phyloP scores from a whole-genome alignment of 2,888 invertebrate genomes.

The Autographa pulchrina region DNA sequence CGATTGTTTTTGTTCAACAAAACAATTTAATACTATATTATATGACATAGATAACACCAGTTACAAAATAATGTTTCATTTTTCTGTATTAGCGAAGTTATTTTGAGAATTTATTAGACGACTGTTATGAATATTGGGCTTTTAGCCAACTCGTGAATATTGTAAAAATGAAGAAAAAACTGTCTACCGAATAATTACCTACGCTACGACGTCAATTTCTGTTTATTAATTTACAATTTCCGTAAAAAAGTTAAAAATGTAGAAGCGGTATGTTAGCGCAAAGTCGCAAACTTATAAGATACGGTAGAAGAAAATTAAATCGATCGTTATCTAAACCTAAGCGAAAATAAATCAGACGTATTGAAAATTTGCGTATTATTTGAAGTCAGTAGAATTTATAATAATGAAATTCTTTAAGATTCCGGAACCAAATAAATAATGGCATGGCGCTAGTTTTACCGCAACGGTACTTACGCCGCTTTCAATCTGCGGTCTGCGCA shows the following conservation, averaged over 20 bases:
- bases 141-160: neutral
- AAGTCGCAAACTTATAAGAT: no score
- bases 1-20: slow-evolving; percentile 1
- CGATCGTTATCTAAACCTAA: no score
- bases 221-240: no score
- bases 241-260: no score
- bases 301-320: no score
- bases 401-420: neutral
- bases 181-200: neutral
- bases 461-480: neutral
- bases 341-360: no score
- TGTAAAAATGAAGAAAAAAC: neutral
- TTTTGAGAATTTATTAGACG: neutral
- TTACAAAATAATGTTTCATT: neutral
- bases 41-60: no score
- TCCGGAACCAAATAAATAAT: neutral
- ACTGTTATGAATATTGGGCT: neutral
- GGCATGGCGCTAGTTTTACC: slow-evolving; percentile 4
- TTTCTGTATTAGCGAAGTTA: neutral
- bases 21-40: neutral
- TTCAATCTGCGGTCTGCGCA: neutral
- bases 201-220: no score
- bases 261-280: no score
- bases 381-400: no score
- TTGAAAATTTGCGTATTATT: no score